Evolutionary conservation across 2,797 vertebrate genomes (phyloP).

Genomic region (Cryptoblepharus egeriae): DNA sequence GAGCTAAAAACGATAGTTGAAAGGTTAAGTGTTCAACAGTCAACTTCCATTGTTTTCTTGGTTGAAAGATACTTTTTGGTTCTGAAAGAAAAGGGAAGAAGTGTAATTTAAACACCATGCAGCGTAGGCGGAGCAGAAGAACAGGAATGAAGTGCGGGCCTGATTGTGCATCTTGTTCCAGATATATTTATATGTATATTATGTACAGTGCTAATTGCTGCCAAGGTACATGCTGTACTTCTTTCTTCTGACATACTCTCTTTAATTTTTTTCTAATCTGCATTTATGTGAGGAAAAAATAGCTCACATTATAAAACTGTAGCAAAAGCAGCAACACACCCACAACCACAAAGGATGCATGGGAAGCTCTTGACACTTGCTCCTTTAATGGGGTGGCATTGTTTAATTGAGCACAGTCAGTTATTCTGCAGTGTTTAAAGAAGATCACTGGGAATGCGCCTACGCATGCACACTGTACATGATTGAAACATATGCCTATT

Average conservation of each 20-base stretch:
- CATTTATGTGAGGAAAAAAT: neutral
- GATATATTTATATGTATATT: neutral
- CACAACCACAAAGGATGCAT: neutral
- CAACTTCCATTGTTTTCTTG: neutral
- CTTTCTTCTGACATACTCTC: neutral
- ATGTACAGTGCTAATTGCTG: neutral
- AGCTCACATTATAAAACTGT: neutral
- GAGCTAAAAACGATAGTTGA: neutral
- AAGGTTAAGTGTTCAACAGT: neutral
- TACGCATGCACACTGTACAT: neutral
- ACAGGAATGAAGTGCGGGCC: neutral
- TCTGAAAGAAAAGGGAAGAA: neutral
- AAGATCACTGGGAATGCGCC: neutral
- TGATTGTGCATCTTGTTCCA: neutral
- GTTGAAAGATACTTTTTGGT: neutral
- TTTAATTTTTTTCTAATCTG: neutral
- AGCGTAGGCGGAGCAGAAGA: neutral
- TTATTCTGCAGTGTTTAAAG: neutral
- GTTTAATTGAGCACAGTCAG: slow-evolving; percentile 6
- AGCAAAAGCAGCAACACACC: neutral
- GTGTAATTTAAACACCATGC: neutral
- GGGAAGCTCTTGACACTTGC: neutral
- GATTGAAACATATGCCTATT: neutral
- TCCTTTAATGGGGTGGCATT: neutral
- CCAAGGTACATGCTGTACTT: neutral